phyloP scores from a whole-genome alignment of 2,797 vertebrate genomes.

The Premnoplex brunnescens region DNA sequence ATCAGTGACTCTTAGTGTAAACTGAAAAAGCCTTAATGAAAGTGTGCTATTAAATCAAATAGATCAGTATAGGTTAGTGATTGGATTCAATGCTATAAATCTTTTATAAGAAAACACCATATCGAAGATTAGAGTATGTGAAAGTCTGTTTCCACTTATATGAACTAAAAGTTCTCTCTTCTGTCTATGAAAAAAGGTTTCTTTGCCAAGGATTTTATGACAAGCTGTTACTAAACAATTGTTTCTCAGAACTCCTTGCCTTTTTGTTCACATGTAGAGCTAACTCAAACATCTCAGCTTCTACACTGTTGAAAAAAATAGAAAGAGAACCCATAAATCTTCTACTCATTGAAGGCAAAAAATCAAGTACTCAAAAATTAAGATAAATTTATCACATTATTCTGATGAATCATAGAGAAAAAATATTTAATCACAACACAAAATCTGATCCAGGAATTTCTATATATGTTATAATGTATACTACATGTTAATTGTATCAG shows the following conservation, averaged over 20 bases:
- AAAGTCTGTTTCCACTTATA: background rate
- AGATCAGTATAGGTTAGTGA: background rate
- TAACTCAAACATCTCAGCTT: background rate
- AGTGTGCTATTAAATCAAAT: background rate
- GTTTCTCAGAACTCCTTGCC: background rate
- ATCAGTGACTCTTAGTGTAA: background rate
- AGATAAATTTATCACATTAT: background rate
- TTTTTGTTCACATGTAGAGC: background rate
- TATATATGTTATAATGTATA: background rate
- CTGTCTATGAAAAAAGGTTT: background rate
- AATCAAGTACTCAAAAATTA: background rate
- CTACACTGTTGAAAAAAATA: background rate
- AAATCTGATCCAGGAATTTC: background rate
- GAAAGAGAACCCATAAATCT: background rate
- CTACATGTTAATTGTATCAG: background rate
- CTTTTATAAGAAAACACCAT: background rate
- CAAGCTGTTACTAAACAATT: background rate
- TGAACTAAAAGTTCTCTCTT: background rate
- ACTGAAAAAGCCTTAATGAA: background rate
- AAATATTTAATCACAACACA: background rate
- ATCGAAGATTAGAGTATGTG: background rate
- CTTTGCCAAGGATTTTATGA: background rate
- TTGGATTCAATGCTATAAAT: background rate
- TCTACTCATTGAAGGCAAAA: background rate
- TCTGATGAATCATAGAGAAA: background rate